Conservation (phyloP, 2,797 vertebrate species). For the Novumbra hubbsi region DNA sequence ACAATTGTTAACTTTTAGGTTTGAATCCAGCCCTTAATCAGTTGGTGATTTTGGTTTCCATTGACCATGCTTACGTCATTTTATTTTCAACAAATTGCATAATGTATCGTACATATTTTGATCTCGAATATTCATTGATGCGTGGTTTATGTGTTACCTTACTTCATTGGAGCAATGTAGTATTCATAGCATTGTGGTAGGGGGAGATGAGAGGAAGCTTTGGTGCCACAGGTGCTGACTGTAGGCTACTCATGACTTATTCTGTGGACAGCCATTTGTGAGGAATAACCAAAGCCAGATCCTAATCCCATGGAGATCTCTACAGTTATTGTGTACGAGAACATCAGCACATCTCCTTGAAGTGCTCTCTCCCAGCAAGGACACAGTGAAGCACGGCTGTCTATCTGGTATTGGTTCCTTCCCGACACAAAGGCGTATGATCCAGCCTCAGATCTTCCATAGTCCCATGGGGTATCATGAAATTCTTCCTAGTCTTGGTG, state of each 20-base stretch:
- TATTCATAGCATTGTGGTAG: constrained; percentile 15
- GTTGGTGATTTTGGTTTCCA: no score
- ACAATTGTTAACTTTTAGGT: no score
- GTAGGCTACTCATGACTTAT: constrained; percentile 38
- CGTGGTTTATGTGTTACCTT: no score
- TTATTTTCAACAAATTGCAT: no score
- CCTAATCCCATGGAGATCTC: constrained; percentile 29
- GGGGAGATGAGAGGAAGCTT: constrained; percentile 35
- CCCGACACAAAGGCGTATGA: constrained; percentile 43
- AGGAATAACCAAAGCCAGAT: constrained; percentile 17
- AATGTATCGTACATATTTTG: no score
- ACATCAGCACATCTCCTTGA: constrained; percentile 47
- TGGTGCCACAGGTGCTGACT: constrained; percentile 28
- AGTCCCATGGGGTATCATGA: constrained; percentile 35
- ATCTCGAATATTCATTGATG: no score
- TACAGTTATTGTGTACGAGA: constrained; percentile 8
- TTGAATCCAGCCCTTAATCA: no score
- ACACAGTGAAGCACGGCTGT: constrained; percentile 27
- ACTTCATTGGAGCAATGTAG: no score
- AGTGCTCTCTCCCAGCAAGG: constrained; percentile 44
- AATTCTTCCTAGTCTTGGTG: constrained; percentile 21
- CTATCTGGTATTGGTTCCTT: constrained; percentile 28
- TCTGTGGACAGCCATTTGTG: constrained; percentile 35
- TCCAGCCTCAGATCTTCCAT: constrained; percentile 45
- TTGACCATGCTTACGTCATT: no score